Percentiles rank a stretch among this genome's conserved stretches.
Evolutionary conservation across 2,888 invertebrate species (phyloP).

Genomic region (Pyrgus malvae): DNA sequence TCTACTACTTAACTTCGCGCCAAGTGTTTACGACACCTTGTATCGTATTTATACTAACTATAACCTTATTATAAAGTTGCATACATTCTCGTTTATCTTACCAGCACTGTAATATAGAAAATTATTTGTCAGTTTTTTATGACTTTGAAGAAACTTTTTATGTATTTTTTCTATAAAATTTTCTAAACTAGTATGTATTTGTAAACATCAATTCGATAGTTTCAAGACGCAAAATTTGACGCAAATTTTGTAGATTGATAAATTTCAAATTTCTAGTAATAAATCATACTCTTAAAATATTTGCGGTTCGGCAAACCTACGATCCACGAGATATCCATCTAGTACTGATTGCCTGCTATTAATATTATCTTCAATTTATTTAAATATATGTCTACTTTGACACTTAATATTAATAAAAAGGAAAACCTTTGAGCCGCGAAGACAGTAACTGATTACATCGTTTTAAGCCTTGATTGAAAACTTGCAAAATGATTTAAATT

Average conservation of each 20-base stretch:
- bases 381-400: neutral
- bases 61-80: neutral
- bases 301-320: no score
- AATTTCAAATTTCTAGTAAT: no score
- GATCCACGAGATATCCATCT: neutral
- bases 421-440: neutral
- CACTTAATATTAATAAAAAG: slow-evolving; percentile 3
- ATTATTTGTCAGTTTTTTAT: no score
- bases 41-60: slow-evolving; percentile 44
- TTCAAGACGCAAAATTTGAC: no score
- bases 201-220: no score
- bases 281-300: no score
- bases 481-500: slow-evolving; percentile 24
- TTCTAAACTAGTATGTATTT: no score
- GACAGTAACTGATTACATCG: slow-evolving; percentile 16
- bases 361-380: neutral
- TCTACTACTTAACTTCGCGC: slow-evolving; percentile 52
- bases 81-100: neutral
- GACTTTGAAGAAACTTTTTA: no score
- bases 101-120: no score
- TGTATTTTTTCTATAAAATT: no score
- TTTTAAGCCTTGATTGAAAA: slow-evolving; percentile 24
- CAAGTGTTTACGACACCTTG: slow-evolving; percentile 51
- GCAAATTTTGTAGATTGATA: no score
- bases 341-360: neutral